A percentile compares a stretch with the other conserved stretches of the same genome.
These are phyloP conservation scores for Dipodomys spectabilis DNA, from an alignment of 2,113 vertebrate species.

Conservation along the genomic window DNA sequence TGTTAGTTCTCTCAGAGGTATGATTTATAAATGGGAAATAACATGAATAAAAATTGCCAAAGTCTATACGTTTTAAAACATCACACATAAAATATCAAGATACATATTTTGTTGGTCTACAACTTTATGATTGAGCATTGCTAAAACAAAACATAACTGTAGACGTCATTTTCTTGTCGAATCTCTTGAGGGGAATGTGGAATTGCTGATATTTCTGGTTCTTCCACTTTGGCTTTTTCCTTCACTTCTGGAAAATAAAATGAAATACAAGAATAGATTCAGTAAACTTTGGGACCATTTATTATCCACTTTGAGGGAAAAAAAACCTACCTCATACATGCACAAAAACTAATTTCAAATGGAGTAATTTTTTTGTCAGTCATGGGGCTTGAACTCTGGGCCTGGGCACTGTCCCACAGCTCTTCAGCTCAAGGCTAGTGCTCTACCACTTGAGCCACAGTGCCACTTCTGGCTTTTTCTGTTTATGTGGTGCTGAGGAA, in stretches of 20 bases:
- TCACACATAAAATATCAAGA: neutral
- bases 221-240: constrained; percentile 59
- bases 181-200: constrained; percentile 62
- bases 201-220: constrained; percentile 50
- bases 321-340: neutral
- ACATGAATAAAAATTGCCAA: constrained; percentile 24
- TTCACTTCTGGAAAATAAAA: constrained; percentile 75
- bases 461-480: no score
- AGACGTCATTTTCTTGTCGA: constrained; percentile 24
- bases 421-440: no score
- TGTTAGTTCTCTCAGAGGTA: constrained; percentile 21
- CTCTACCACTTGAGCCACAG: no score
- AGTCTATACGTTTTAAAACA: constrained; percentile 46
- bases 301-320: neutral
- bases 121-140: constrained; percentile 4
- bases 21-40: constrained; percentile 26
- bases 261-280: constrained; percentile 1
- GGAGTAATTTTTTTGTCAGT: no score
- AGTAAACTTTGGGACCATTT: constrained; percentile 17
- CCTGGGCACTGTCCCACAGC: no score
- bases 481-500: no score
- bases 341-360: constrained; percentile 34
- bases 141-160: constrained; percentile 59
- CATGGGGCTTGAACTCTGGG: no score
- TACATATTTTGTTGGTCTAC: constrained; percentile 5